These are phyloP conservation scores for Brenthis hecate DNA, from an alignment of 2,888 invertebrate species.

Conservation along the genomic window DNA sequence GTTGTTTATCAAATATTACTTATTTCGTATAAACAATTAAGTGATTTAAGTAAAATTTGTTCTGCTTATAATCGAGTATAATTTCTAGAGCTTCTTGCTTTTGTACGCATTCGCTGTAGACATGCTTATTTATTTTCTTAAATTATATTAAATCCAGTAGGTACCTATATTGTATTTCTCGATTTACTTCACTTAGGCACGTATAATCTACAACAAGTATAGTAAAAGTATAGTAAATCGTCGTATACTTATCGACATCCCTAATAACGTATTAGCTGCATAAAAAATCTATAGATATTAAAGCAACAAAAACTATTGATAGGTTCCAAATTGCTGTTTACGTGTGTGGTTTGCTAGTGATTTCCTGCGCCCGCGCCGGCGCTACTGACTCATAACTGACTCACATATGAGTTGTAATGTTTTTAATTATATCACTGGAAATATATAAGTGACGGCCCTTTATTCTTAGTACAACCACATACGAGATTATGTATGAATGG, in stretches of 20 bases:
- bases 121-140: too few species aligned
- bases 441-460: slow-evolving; percentile 54
- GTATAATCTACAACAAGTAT: too few species aligned
- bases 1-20: too few species aligned
- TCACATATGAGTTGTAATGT: slow-evolving; percentile 60
- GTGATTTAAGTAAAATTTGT: too few species aligned
- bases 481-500: slow-evolving; percentile 35
- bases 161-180: too few species aligned
- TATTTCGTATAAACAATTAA: too few species aligned
- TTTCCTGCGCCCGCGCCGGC: slow-evolving; percentile 44
- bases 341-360: slow-evolving; percentile 66
- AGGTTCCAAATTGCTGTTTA: slow-evolving; percentile 68
- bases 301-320: slow-evolving; percentile 59
- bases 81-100: too few species aligned
- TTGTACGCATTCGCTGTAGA: too few species aligned
- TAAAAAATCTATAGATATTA: slow-evolving; percentile 51
- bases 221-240: too few species aligned
- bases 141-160: too few species aligned
- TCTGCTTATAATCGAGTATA: too few species aligned
- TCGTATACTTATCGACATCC: slow-evolving; percentile 26
- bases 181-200: too few species aligned
- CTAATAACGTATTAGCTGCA: slow-evolving; percentile 38
- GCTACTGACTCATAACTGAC: slow-evolving; percentile 55
- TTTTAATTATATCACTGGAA: slow-evolving; percentile 69
- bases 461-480: slow-evolving; percentile 45